Conservation (phyloP, 2,888 invertebrate species). For the Pristionchus exspectatus region DNA sequence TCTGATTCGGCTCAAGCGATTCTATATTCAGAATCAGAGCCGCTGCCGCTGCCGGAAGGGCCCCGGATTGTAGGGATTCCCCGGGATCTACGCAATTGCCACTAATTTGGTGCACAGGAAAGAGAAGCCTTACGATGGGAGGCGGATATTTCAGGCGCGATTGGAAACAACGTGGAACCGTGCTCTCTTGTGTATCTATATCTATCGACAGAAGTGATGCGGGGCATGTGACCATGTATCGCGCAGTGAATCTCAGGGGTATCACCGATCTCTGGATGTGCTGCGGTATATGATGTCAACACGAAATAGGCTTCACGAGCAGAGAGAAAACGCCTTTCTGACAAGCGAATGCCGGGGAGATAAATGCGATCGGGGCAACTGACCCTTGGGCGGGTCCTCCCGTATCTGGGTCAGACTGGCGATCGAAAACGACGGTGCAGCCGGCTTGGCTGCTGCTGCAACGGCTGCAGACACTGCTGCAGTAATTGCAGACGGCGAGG, state of each 20-base stretch:
- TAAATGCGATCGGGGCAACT: background rate
- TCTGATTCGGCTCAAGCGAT: slow-evolving; percentile 6
- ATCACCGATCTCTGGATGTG: background rate
- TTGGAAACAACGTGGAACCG: background rate
- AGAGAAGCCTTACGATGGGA: background rate
- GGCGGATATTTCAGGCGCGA: background rate
- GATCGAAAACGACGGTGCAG: slow-evolving; percentile 27
- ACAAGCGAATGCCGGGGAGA: too few relatives aligned
- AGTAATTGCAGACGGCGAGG: background rate
- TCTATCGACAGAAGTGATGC: background rate
- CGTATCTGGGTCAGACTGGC: slow-evolving; percentile 23
- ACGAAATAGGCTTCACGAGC: too few relatives aligned
- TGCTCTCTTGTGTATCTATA: background rate
- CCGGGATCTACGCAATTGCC: slow-evolving; percentile 14
- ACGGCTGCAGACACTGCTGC: slow-evolving; percentile 7
- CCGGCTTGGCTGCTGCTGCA: background rate
- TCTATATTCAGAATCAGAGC: slow-evolving; percentile 5
- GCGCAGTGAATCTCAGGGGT: background rate
- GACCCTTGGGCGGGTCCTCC: background rate
- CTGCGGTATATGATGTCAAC: background rate
- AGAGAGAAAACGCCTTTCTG: too few relatives aligned
- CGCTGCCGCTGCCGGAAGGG: background rate
- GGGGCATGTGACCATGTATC: background rate
- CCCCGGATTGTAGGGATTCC: background rate
- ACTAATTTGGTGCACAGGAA: slow-evolving; percentile 1